phyloP scores from a whole-genome alignment of 2,113 vertebrate species.

The Geococcyx californianus region DNA sequence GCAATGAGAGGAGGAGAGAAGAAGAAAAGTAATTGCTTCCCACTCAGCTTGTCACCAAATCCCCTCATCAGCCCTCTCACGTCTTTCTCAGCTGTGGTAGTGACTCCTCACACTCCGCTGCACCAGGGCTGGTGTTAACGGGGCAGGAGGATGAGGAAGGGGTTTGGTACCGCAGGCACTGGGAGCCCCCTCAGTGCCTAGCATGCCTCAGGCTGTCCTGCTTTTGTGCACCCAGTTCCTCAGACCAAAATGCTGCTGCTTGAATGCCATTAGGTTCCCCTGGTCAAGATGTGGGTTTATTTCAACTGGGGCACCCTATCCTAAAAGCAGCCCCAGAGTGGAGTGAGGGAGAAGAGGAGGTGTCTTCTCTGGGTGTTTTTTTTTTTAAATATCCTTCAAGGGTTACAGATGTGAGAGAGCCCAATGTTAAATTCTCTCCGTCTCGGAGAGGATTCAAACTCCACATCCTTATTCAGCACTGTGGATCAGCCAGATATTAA shows the following conservation, averaged over 20 bases:
- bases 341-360: not conserved
- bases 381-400: not conserved
- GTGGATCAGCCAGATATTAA: not conserved
- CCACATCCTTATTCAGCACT: not conserved
- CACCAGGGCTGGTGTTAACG: not conserved
- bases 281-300: not conserved
- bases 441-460: not conserved
- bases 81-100: not conserved
- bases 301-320: not conserved
- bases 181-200: not conserved
- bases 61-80: not conserved
- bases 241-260: not conserved
- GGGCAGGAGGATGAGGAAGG: not conserved
- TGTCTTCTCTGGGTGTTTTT: not conserved
- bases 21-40: conserved; percentile 45
- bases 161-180: accelerated
- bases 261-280: not conserved
- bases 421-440: not conserved
- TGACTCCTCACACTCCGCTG: accelerated
- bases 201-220: not conserved
- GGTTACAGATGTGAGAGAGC: not conserved
- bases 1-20: not conserved
- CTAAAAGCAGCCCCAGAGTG: not conserved
- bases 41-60: conserved; percentile 20
- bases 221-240: not conserved